Percentiles rank a stretch among this genome's conserved stretches.
Conservation (phyloP, 2,888 invertebrate genomes). For the Horisme vitalbata region DNA sequence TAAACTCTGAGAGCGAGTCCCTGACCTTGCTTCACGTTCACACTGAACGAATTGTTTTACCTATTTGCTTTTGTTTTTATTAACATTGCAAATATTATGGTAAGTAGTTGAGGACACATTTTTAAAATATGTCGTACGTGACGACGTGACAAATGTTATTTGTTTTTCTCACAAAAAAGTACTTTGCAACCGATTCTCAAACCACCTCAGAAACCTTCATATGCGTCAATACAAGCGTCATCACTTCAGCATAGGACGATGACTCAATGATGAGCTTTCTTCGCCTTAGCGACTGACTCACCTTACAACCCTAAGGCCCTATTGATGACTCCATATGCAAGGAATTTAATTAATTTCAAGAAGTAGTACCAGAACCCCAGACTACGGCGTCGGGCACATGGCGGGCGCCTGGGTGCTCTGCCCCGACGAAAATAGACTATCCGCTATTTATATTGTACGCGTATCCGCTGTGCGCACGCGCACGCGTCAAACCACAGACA, state of each 20-base stretch:
- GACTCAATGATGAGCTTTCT: conserved; percentile 18
- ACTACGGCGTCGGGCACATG: conserved; percentile 69
- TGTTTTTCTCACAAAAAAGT: too few species aligned
- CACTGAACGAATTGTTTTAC: conserved; percentile 22
- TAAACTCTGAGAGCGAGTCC: conserved; percentile 56
- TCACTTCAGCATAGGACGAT: too few species aligned
- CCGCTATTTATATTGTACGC: conserved; percentile 72
- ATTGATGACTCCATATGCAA: conserved; percentile 55
- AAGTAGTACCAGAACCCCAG: conserved; percentile 63
- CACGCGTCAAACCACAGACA: conserved; percentile 33
- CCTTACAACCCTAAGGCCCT: conserved; percentile 29
- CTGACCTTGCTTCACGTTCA: conserved; percentile 51
- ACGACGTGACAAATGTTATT: background rate
- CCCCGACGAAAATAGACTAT: conserved; percentile 72
- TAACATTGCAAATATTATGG: conserved; percentile 30
- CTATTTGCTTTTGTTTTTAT: conserved; percentile 28
- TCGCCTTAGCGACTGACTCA: background rate
- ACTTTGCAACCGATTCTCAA: too few species aligned
- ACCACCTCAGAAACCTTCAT: background rate
- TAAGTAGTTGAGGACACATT: conserved; percentile 13
- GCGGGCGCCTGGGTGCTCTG: conserved; percentile 69
- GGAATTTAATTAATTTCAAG: conserved; percentile 69
- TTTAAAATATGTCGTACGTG: background rate
- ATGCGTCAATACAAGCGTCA: too few species aligned
- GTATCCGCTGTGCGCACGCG: conserved; percentile 77